Evolutionary conservation across 1,140 invertebrate species (phyloP).

Genomic region (Trissolcus basalis): DNA sequence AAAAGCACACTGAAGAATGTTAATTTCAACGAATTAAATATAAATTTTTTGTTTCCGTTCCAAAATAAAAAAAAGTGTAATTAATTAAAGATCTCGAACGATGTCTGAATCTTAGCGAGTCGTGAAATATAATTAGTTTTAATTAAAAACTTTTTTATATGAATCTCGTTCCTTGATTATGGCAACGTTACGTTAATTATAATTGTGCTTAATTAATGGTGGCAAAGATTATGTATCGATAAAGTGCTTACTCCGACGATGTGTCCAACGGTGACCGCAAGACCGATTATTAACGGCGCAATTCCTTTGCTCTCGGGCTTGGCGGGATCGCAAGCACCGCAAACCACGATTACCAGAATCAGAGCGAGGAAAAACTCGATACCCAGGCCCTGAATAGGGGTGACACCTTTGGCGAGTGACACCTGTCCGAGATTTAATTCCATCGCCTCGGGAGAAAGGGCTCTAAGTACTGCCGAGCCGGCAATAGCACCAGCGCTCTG

Average conservation of each 20-base stretch:
- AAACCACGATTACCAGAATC: conserved; percentile 90
- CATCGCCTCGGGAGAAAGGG: conserved; percentile 67
- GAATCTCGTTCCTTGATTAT: too few species aligned
- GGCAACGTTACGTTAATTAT: too few species aligned
- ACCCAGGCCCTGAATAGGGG: conserved; percentile 86
- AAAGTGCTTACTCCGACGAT: conserved; percentile 84
- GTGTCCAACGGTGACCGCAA: conserved; percentile 91
- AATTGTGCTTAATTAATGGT: not conserved
- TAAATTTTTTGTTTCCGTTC: too few species aligned
- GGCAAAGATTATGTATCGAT: conserved; percentile 8
- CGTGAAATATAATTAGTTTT: too few species aligned
- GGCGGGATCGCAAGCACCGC: conserved; percentile 86
- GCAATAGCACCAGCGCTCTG: conserved; percentile 90
- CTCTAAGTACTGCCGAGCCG: conserved; percentile 84
- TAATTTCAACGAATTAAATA: too few species aligned
- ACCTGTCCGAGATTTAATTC: conserved; percentile 77
- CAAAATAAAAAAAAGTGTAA: too few species aligned
- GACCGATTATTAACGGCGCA: conserved; percentile 91
- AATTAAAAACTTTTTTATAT: too few species aligned
- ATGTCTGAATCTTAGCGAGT: too few species aligned
- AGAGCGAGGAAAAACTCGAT: conserved; percentile 94
- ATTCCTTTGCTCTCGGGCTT: conserved; percentile 86
- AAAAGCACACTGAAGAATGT: too few species aligned
- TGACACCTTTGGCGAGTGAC: conserved; percentile 79
- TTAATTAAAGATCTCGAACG: too few species aligned